Evolutionary conservation across 1,140 invertebrate species (phyloP).

Genomic region (Potamilus streckersoni): DNA sequence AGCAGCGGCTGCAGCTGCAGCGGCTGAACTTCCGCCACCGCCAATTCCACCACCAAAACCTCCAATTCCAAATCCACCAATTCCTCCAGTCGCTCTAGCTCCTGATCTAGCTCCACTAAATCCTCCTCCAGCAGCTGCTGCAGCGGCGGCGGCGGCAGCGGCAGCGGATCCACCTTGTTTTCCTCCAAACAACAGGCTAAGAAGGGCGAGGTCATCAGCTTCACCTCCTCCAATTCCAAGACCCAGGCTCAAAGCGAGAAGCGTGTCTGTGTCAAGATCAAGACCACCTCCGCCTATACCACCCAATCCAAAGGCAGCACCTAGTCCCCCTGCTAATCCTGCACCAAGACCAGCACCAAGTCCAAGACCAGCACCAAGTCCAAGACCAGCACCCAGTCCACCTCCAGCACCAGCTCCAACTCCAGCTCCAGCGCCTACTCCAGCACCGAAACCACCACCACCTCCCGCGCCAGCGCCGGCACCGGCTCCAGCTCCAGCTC

Average conservation of each 20-base stretch:
- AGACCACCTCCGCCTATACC: neutral
- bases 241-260: neutral
- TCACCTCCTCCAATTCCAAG: neutral
- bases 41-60: constrained; percentile 2
- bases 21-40: neutral
- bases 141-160: too few species aligned
- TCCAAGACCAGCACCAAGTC: neutral
- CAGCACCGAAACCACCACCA: too few species aligned
- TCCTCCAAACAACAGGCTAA: neutral
- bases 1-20: neutral
- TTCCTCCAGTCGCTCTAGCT: neutral
- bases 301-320: neutral
- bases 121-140: too few species aligned
- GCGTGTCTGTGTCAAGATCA: constrained; percentile 11
- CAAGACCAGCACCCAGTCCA: neutral
- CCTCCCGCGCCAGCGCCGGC: too few species aligned
- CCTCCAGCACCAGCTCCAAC: neutral
- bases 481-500: too few species aligned
- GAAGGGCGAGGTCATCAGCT: constrained; percentile 5
- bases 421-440: too few species aligned
- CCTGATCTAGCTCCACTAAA: neutral
- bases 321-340: neutral
- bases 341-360: too few species aligned
- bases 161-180: too few species aligned
- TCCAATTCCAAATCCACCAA: neutral